Percentiles rank a stretch among this genome's conserved stretches.
phyloP scores from a whole-genome alignment of 2,113 vertebrate species.

The Brachyhypopomus gauderio region DNA sequence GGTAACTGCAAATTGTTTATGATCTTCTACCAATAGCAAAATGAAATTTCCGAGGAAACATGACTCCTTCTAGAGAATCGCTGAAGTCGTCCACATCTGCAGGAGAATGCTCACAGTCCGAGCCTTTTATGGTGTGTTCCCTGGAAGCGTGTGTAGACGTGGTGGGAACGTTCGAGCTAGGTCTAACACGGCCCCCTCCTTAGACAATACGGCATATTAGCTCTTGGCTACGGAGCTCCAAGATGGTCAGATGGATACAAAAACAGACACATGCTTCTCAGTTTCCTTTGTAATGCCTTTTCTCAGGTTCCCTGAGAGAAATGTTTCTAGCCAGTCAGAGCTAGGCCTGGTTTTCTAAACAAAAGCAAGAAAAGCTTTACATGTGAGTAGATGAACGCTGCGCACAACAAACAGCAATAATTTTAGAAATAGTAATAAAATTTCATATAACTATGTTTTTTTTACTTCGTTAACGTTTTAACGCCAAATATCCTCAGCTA shows the following conservation, averaged over 20 bases:
- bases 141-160: not conserved
- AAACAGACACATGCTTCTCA: not conserved
- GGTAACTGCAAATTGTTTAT: not conserved
- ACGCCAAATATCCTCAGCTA: not conserved
- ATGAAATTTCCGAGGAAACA: not conserved
- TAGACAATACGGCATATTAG: not conserved
- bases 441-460: too few species aligned
- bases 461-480: not conserved
- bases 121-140: constrained; percentile 37
- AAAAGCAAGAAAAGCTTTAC: too few species aligned
- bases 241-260: too few species aligned
- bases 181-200: not conserved
- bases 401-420: too few species aligned
- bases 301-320: not conserved
- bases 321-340: not conserved
- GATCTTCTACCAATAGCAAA: not conserved
- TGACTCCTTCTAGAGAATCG: not conserved
- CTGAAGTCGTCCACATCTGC: not conserved
- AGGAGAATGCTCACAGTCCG: not conserved
- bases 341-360: not conserved
- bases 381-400: too few species aligned
- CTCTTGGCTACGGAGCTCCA: not conserved
- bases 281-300: not conserved
- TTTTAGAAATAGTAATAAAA: too few species aligned
- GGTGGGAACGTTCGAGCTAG: not conserved